A percentile compares a stretch with the other conserved stretches of the same genome.
phyloP scores from a whole-genome alignment of 2,113 vertebrate species.

The Microcebus lehilahytsara region DNA sequence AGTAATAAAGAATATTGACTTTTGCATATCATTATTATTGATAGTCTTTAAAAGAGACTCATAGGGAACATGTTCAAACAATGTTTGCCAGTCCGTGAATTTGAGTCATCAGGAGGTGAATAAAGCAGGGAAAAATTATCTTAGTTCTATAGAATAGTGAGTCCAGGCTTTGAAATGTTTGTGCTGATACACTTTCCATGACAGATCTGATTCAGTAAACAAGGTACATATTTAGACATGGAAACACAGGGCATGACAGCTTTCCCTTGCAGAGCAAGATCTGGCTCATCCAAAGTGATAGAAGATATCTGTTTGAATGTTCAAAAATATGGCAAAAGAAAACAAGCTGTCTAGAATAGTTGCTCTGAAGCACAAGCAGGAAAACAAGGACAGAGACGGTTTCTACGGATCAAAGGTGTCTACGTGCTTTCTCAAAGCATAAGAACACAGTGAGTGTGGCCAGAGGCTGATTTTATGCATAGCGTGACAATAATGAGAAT shows the following conservation, averaged over 20 bases:
- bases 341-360: not conserved
- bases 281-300: not conserved
- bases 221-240: not conserved
- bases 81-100: constrained; percentile 63
- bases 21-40: constrained; percentile 70
- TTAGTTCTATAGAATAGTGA: not conserved
- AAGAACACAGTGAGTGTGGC: not conserved
- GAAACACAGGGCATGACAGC: not conserved
- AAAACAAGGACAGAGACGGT: not conserved
- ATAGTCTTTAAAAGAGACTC: constrained; percentile 75
- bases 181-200: not conserved
- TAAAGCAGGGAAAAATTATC: not conserved
- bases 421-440: not conserved
- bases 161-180: not conserved
- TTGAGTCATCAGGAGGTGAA: not conserved
- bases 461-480: not conserved
- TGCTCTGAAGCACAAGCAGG: not conserved
- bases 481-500: not conserved
- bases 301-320: not conserved
- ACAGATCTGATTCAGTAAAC: not conserved
- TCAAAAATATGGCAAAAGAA: not conserved
- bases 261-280: not conserved
- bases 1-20: constrained; percentile 74
- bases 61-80: constrained; percentile 75
- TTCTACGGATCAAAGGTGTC: too few relatives aligned